Percentiles rank a stretch among this genome's conserved stretches.
These are phyloP conservation scores for Euwallacea similis DNA, from an alignment of 1,140 invertebrate genomes.

Conservation along the genomic window DNA sequence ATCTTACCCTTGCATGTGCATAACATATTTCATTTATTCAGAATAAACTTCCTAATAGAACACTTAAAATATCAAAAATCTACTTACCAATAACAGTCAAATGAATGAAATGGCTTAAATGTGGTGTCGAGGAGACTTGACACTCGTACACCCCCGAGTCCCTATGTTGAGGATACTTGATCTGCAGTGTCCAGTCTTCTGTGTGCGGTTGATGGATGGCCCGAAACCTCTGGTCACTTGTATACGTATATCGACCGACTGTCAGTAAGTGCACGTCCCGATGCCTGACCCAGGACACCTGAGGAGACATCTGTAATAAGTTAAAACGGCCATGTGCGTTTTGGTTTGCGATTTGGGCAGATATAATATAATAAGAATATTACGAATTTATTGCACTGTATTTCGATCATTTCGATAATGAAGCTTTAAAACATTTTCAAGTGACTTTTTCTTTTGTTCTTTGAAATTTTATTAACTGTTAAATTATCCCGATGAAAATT, in stretches of 20 bases:
- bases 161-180: conserved; percentile 69
- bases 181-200: conserved; percentile 86
- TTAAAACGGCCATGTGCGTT: conserved; percentile 16
- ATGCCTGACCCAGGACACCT: conserved; percentile 89
- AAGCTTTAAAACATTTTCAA: too few relatives aligned
- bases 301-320: conserved; percentile 69
- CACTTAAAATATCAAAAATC: not conserved
- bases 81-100: conserved; percentile 77
- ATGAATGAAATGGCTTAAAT: conserved; percentile 74
- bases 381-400: too few relatives aligned
- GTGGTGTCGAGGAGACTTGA: conserved; percentile 78
- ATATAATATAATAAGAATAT: too few relatives aligned
- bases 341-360: too few relatives aligned
- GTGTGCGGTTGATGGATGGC: conserved; percentile 80
- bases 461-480: too few relatives aligned
- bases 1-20: too few relatives aligned
- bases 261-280: conserved; percentile 86
- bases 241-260: conserved; percentile 88
- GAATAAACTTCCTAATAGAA: too few relatives aligned
- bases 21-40: not conserved
- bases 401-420: too few relatives aligned
- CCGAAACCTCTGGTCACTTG: conserved; percentile 85
- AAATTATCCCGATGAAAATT: too few relatives aligned
- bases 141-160: conserved; percentile 81
- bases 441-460: too few relatives aligned